Conservation (phyloP, 1,140 invertebrate genomes). For the Halyomorpha halys region DNA sequence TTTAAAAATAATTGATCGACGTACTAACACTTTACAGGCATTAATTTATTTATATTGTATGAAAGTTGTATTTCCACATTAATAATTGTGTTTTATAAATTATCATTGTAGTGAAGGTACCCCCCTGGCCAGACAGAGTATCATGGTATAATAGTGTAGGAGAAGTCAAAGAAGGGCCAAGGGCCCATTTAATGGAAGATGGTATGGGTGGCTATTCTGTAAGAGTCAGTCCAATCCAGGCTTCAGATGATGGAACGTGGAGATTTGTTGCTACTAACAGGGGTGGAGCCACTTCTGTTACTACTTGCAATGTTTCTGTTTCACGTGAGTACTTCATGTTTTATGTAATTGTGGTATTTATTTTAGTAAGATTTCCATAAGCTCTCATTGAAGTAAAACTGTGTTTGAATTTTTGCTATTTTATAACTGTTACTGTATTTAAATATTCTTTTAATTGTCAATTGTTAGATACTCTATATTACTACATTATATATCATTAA, state of each 20-base stretch:
- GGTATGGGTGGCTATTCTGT: constrained; percentile 67
- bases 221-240: constrained; percentile 59
- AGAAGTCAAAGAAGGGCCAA: constrained; percentile 48
- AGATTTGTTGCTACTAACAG: constrained; percentile 68
- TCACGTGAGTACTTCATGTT: constrained; percentile 44
- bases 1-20: too few species aligned
- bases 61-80: too few species aligned
- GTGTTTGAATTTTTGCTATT: too few species aligned
- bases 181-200: constrained; percentile 64
- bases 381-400: too few species aligned
- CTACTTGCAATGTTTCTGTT: constrained; percentile 58
- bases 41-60: too few species aligned
- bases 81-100: too few species aligned
- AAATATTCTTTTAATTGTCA: constrained; percentile 10
- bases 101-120: constrained; percentile 52
- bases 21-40: too few species aligned
- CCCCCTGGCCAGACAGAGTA: constrained; percentile 67
- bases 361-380: too few species aligned
- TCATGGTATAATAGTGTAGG: constrained; percentile 77
- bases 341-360: not conserved
- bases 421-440: not conserved
- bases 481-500: not conserved
- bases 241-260: constrained; percentile 76
- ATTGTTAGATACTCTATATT: too few species aligned
- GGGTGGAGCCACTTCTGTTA: constrained; percentile 59